A percentile compares a stretch with the other conserved stretches of the same genome.
Evolutionary conservation across 2,797 vertebrate species (phyloP).

Genomic region (Columba guinea): DNA sequence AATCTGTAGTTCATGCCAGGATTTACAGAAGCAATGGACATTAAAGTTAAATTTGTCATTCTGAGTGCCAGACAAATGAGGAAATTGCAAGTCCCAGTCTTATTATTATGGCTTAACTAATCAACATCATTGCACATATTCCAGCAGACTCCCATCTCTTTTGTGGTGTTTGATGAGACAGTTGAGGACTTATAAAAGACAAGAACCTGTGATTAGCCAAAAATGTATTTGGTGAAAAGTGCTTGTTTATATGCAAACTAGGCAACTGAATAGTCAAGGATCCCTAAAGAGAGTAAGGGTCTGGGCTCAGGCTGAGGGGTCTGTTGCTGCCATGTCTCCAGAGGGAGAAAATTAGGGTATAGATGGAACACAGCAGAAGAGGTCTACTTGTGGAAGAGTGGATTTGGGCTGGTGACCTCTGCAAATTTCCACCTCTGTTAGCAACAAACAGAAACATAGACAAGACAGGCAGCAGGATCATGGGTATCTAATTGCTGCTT

Average conservation of each 20-base stretch:
- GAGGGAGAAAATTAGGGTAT: neutral
- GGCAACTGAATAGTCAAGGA: neutral
- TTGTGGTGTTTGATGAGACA: neutral
- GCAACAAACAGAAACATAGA: neutral
- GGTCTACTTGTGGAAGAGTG: neutral
- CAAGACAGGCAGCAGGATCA: neutral
- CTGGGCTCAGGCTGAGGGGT: neutral
- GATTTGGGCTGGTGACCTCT: neutral
- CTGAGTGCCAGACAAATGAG: neutral
- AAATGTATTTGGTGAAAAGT: neutral
- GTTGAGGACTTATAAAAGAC: neutral
- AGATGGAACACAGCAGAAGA: neutral
- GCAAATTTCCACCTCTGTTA: neutral
- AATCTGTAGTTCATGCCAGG: neutral
- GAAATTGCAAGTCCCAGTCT: neutral
- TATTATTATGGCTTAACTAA: neutral
- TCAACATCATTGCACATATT: neutral
- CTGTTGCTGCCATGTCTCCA: neutral
- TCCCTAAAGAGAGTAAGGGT: neutral
- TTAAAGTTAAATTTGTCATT: constrained; percentile 4
- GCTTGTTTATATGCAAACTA: neutral
- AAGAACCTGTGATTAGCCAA: neutral
- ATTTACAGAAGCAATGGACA: neutral
- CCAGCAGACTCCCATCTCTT: neutral
- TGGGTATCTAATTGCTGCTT: neutral